phyloP scores from a whole-genome alignment of 2,888 invertebrate species.

The Heterodera filipjevi region DNA sequence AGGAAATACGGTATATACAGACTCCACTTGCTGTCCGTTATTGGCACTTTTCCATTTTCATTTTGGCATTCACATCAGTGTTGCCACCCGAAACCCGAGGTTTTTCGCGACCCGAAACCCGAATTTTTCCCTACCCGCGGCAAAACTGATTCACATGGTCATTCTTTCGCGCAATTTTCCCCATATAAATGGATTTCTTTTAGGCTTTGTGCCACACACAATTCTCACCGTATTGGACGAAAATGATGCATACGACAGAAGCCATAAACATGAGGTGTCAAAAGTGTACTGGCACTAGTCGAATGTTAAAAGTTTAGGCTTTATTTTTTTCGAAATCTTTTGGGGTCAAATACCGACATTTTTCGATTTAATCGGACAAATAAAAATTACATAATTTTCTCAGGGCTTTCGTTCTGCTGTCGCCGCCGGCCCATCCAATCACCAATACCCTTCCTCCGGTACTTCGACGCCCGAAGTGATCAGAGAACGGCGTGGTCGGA shows the following conservation, averaged over 20 bases:
- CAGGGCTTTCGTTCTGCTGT: conserved; percentile 1
- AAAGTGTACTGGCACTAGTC: no score
- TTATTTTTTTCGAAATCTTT: no score
- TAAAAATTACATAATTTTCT: neutral
- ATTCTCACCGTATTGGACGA: conserved; percentile 71
- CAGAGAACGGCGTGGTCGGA: conserved; percentile 62
- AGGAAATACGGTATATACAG: no score
- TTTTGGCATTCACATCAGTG: no score
- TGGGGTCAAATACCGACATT: neutral
- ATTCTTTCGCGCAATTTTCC: no score
- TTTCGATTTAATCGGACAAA: neutral
- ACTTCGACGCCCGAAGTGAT: conserved; percentile 60
- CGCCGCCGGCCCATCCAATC: conserved; percentile 19
- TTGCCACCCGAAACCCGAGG: no score
- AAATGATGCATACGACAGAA: conserved; percentile 3
- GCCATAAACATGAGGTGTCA: neutral
- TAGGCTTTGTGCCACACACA: conserved; percentile 95
- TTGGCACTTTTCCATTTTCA: no score
- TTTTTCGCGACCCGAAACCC: no score
- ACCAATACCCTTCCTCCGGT: conserved; percentile 7
- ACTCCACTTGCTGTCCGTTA: no score
- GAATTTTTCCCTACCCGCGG: no score
- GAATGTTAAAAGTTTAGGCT: no score
- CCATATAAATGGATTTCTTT: neutral
- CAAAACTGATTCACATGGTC: no score